These are phyloP conservation scores for Tragelaphus eurycerus DNA, from an alignment of 2,797 vertebrate genomes.

Conservation along the genomic window DNA sequence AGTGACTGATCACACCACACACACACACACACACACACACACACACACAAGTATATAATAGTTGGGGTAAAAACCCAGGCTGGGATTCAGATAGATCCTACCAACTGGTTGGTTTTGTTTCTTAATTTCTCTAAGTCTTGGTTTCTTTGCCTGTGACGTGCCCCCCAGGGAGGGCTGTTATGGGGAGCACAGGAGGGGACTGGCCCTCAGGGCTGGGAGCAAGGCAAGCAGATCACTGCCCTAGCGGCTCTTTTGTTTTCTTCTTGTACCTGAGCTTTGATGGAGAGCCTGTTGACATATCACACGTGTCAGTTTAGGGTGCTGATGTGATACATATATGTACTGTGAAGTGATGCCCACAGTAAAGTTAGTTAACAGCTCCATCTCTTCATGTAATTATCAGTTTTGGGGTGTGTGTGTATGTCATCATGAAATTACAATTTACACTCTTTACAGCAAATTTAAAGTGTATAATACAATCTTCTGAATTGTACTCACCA, in stretches of 20 bases:
- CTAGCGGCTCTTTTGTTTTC: neutral
- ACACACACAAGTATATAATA: neutral
- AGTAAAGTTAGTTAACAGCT: neutral
- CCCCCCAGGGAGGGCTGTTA: neutral
- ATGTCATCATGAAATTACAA: neutral
- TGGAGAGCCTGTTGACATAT: neutral
- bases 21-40: neutral
- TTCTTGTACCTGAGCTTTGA: neutral
- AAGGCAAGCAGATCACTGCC: accelerated
- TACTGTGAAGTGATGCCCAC: neutral
- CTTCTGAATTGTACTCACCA: neutral
- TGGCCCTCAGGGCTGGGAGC: too few species aligned
- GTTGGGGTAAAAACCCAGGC: neutral
- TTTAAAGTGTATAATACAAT: neutral
- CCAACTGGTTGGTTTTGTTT: neutral
- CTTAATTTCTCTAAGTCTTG: neutral
- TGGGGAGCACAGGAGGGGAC: neutral
- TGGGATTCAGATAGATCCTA: neutral
- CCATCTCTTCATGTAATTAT: neutral
- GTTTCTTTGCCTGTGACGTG: neutral
- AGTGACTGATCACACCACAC: neutral
- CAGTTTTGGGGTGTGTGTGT: neutral
- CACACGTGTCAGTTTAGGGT: neutral
- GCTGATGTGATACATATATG: neutral
- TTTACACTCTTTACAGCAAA: neutral